Conservation (phyloP, 2,113 vertebrate species). For the Zootoca vivipara region DNA sequence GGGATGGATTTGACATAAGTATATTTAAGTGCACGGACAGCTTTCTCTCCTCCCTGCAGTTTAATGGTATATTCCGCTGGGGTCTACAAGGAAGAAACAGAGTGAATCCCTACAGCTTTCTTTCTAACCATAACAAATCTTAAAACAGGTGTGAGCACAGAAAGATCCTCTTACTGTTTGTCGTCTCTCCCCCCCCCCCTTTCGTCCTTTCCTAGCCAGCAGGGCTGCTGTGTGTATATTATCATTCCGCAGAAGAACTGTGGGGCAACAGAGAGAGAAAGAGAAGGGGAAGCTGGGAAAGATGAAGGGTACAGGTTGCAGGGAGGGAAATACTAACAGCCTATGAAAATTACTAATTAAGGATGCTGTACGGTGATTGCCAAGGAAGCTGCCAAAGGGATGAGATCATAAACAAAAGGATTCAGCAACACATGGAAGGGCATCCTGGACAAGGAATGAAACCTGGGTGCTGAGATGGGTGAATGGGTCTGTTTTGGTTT, state of each 20-base stretch:
- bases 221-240: constrained; percentile 55
- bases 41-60: constrained; percentile 89
- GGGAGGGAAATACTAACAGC: constrained; percentile 61
- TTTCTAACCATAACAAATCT: constrained; percentile 90
- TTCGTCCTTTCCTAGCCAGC: constrained; percentile 57
- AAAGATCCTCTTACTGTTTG: constrained; percentile 75
- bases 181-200: constrained; percentile 33
- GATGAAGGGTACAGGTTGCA: rapidly evolving
- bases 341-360: constrained; percentile 77
- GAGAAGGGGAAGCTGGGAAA: constrained; percentile 25
- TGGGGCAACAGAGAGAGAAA: constrained; percentile 33
- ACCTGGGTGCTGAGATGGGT: constrained; percentile 38
- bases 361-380: constrained; percentile 73
- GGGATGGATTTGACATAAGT: constrained; percentile 99
- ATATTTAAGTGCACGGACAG: constrained; percentile 90
- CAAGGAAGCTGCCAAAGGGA: constrained; percentile 64
- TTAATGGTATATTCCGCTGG: constrained; percentile 90
- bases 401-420: constrained; percentile 69
- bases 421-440: constrained; percentile 67
- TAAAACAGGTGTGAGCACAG: constrained; percentile 92
- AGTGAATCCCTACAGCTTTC: constrained; percentile 89
- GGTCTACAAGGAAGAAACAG: constrained; percentile 88
- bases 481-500: no score
- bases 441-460: constrained; percentile 54
- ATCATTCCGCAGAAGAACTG: constrained; percentile 64